phyloP scores from a whole-genome alignment of 2,113 vertebrate species.

The Neodon shergylaensis region DNA sequence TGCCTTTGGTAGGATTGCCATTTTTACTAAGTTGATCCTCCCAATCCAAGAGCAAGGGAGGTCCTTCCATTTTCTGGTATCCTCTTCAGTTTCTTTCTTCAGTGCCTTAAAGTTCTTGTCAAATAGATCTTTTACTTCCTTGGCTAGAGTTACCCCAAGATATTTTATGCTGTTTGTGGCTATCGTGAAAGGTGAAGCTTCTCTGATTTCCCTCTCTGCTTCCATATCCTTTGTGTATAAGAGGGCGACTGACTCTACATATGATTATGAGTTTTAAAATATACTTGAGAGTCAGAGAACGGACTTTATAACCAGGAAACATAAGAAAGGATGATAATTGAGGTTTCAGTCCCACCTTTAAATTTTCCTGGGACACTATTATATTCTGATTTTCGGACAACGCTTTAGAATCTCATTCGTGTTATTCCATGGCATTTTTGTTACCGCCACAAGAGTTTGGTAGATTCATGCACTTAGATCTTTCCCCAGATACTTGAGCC shows the following conservation, averaged over 20 bases:
- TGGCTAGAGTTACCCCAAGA: too few species aligned
- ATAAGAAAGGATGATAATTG: conserved; percentile 2
- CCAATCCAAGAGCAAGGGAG: too few species aligned
- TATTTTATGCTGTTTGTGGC: too few species aligned
- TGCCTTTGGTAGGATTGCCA: too few species aligned
- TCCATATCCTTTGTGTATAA: too few species aligned
- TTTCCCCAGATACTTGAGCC: neutral
- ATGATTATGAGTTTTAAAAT: conserved; percentile 40
- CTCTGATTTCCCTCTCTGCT: too few species aligned
- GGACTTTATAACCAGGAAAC: neutral
- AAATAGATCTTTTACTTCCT: too few species aligned
- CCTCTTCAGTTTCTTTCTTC: too few species aligned
- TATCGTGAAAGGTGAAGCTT: too few species aligned
- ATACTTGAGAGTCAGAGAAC: neutral
- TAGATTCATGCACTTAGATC: neutral
- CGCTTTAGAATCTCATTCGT: neutral
- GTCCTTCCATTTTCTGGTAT: too few species aligned
- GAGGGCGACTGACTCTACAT: neutral
- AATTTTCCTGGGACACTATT: neutral
- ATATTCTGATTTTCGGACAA: neutral
- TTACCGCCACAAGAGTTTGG: neutral
- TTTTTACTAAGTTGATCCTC: too few species aligned
- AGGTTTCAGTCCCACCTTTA: neutral
- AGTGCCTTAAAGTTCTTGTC: too few species aligned
- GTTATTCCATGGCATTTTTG: neutral